Conservation (phyloP, 2,888 invertebrate genomes). For the Oithona nana region DNA sequence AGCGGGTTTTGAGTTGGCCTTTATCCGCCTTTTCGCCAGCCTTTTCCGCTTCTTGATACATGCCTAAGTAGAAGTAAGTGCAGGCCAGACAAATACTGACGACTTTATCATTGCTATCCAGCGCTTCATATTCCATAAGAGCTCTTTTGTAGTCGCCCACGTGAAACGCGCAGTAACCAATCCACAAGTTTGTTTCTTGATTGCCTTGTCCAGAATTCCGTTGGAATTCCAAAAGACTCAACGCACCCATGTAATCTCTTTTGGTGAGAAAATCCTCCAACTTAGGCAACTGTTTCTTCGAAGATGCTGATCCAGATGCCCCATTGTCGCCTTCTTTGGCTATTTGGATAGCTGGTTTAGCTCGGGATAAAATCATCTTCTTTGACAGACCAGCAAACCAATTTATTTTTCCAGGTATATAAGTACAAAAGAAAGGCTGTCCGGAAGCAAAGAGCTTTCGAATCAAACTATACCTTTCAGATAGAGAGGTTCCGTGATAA, state of each 20-base stretch:
- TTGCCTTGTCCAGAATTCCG: conserved; percentile 29
- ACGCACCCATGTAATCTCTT: conserved; percentile 83
- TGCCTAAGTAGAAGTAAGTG: conserved; percentile 83
- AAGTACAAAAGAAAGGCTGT: too few relatives aligned
- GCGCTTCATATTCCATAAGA: conserved; percentile 43
- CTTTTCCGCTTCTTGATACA: conserved; percentile 42
- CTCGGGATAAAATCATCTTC: conserved; percentile 14
- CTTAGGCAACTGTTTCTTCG: conserved; percentile 45
- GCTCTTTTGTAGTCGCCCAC: conserved; percentile 76
- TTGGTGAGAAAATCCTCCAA: conserved; percentile 72
- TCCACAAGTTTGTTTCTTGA: conserved; percentile 54
- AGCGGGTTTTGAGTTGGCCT: conserved; percentile 44
- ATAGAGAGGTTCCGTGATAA: too few relatives aligned
- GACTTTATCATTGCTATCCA: conserved; percentile 25
- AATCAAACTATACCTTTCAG: too few relatives aligned
- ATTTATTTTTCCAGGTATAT: too few relatives aligned
- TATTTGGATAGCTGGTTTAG: conserved; percentile 12
- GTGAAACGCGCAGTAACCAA: conserved; percentile 88
- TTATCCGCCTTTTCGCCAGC: conserved; percentile 41
- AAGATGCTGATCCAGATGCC: background rate
- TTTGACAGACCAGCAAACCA: background rate
- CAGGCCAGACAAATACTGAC: conserved; percentile 59
- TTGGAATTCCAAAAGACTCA: conserved; percentile 68
- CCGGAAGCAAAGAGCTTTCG: too few relatives aligned
- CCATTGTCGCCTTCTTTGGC: background rate